phyloP scores from a whole-genome alignment of 2,888 invertebrate genomes.

The Epsilonema sp. region DNA sequence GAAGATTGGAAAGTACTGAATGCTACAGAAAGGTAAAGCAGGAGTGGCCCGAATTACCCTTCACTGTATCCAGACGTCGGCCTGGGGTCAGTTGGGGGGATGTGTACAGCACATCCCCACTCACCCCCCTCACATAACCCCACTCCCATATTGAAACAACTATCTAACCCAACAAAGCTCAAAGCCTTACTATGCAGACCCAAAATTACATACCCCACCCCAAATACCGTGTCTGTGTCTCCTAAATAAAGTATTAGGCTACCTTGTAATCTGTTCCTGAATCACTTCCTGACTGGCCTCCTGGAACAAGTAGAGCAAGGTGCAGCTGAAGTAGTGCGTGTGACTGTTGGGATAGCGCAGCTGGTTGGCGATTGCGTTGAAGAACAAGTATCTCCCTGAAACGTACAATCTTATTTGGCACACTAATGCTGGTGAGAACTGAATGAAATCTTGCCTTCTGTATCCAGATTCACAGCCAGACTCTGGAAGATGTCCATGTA shows the following conservation, averaged over 20 bases:
- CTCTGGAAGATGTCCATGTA: conserved; percentile 99
- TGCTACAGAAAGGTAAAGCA: too few relatives aligned
- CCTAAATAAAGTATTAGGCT: conserved; percentile 1
- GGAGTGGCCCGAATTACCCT: too few relatives aligned
- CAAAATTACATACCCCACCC: too few relatives aligned
- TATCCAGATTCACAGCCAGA: conserved; percentile 87
- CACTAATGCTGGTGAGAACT: background rate
- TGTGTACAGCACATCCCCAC: too few relatives aligned
- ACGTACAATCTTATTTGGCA: conserved; percentile 3
- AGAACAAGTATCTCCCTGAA: conserved; percentile 62
- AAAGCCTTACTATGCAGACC: too few relatives aligned
- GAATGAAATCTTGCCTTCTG: conserved; percentile 58
- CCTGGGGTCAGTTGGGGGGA: too few relatives aligned
- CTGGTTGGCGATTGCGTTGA: conserved; percentile 97
- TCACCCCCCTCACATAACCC: too few relatives aligned
- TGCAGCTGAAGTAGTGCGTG: conserved; percentile 98
- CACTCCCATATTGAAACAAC: too few relatives aligned
- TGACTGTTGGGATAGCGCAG: conserved; percentile 96
- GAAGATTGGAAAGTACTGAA: too few relatives aligned
- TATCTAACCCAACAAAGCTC: too few relatives aligned
- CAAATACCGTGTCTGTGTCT: too few relatives aligned
- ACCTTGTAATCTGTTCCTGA: conserved; percentile 82
- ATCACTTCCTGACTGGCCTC: conserved; percentile 65
- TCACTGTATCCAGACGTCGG: too few relatives aligned
- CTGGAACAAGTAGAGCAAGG: conserved; percentile 81